Conservation (phyloP, 2,888 invertebrate species). For the Lomographa bimaculata region DNA sequence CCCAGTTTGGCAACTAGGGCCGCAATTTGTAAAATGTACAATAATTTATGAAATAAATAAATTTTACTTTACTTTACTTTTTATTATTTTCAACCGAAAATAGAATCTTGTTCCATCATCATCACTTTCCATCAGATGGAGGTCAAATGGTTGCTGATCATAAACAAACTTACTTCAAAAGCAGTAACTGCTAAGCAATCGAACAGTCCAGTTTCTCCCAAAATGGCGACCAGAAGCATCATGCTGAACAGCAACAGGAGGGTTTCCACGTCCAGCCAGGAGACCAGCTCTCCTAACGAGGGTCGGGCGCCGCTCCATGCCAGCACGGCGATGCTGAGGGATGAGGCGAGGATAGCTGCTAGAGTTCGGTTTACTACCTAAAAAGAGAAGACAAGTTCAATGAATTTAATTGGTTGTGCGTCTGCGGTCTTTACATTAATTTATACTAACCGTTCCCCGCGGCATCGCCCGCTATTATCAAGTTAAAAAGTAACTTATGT, state of each 20-base stretch:
- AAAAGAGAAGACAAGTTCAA: slow-evolving; percentile 13
- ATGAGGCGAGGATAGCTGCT: slow-evolving; percentile 92
- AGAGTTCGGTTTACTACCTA: slow-evolving; percentile 93
- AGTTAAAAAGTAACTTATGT: too few species aligned
- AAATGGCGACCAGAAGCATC: slow-evolving; percentile 95
- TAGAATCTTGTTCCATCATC: too few species aligned
- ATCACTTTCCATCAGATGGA: too few species aligned
- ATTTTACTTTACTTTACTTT: too few species aligned
- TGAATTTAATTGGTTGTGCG: neutral
- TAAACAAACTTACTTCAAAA: slow-evolving; percentile 87
- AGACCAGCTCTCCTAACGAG: slow-evolving; percentile 89
- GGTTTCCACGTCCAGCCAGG: slow-evolving; percentile 95
- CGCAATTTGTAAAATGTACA: too few species aligned
- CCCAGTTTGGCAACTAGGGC: too few species aligned
- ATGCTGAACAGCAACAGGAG: slow-evolving; percentile 92
- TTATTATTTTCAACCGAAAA: too few species aligned
- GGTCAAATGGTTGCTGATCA: too few species aligned
- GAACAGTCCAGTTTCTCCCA: slow-evolving; percentile 95
- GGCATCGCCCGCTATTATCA: too few species aligned
- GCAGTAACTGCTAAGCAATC: slow-evolving; percentile 93
- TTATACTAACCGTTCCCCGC: too few species aligned
- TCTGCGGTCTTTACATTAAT: too few species aligned
- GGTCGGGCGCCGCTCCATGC: slow-evolving; percentile 91
- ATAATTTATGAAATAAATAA: too few species aligned
- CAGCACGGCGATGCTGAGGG: slow-evolving; percentile 90